A percentile compares a stretch with the other conserved stretches of the same genome.
Evolutionary conservation across 2,113 vertebrate genomes (phyloP).

Genomic region (Deroptyus accipitrinus): DNA sequence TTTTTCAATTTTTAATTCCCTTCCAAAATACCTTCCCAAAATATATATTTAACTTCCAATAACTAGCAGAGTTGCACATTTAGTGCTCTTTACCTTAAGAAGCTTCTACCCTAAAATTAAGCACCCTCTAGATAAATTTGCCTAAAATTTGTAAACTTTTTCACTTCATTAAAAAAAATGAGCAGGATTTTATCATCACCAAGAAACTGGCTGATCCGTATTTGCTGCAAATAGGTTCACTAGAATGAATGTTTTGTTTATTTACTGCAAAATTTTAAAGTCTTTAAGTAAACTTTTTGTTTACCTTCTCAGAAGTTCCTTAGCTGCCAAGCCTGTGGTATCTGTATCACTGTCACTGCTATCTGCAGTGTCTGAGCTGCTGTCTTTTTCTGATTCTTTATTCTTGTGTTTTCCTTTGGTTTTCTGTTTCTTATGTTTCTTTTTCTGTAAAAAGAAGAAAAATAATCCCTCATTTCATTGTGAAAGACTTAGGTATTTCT

Average conservation of each 20-base stretch:
- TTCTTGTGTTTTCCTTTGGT: slow-evolving; percentile 82
- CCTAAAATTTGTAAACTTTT: background rate
- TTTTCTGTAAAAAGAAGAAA: slow-evolving; percentile 77
- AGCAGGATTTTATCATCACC: background rate
- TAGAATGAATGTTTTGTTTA: background rate
- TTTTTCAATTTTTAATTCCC: background rate
- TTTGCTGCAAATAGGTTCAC: background rate
- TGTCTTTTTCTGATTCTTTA: slow-evolving; percentile 76
- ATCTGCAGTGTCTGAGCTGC: slow-evolving; percentile 69
- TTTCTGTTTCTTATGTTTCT: slow-evolving; percentile 89
- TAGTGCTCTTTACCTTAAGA: background rate
- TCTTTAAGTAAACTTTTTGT: background rate
- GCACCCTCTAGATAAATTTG: background rate
- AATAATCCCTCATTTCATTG: background rate
- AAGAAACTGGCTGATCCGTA: background rate
- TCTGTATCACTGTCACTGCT: slow-evolving; percentile 70
- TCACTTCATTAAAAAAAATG: background rate
- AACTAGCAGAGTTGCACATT: background rate
- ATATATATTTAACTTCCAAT: background rate
- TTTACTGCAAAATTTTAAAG: background rate
- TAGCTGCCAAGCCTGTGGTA: slow-evolving; percentile 50
- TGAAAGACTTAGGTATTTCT: background rate
- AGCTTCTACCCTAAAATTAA: background rate
- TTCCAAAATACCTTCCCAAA: background rate
- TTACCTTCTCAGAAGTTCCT: slow-evolving; percentile 85